These are phyloP conservation scores for Oryzias sinensis DNA, from an alignment of 2,797 vertebrate species.

Conservation along the genomic window DNA sequence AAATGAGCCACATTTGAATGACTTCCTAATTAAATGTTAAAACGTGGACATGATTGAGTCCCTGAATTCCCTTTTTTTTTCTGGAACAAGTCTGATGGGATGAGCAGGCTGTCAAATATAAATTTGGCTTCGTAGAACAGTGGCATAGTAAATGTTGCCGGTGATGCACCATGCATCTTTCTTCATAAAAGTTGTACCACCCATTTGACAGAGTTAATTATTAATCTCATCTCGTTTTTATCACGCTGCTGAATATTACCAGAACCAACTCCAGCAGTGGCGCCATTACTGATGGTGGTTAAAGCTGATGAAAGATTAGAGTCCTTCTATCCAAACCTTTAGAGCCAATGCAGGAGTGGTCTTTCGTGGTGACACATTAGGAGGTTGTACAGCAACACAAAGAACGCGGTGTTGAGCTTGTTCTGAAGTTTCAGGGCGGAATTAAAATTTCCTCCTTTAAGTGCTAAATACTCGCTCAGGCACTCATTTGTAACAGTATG, in stretches of 20 bases:
- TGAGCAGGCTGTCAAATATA: conserved; percentile 55
- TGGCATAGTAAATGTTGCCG: conserved; percentile 63
- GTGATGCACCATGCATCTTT: conserved; percentile 60
- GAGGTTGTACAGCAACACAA: neutral
- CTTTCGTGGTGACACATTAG: conserved; percentile 1
- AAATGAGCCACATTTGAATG: conserved; percentile 29
- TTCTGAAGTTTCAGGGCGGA: conserved; percentile 22
- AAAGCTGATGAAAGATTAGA: neutral
- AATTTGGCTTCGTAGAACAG: conserved; percentile 53
- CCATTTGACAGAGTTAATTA: conserved; percentile 76
- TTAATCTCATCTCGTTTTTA: conserved; percentile 65
- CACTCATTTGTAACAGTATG: conserved; percentile 7
- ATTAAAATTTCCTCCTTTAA: conserved; percentile 7
- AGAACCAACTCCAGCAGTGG: conserved; percentile 39
- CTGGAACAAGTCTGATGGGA: conserved; percentile 59
- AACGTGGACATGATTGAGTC: conserved; percentile 35
- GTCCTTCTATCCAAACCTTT: neutral
- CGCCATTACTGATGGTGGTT: conserved; percentile 33
- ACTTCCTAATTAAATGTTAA: conserved; percentile 46
- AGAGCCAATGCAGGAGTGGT: conserved; percentile 1
- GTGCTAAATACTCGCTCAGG: conserved; percentile 8
- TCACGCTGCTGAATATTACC: conserved; percentile 61
- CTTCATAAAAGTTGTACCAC: conserved; percentile 79
- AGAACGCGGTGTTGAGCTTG: conserved; percentile 1
- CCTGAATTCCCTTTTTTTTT: conserved; percentile 31